Conservation (phyloP, 2,888 invertebrate genomes). For the Gibbula magus region DNA sequence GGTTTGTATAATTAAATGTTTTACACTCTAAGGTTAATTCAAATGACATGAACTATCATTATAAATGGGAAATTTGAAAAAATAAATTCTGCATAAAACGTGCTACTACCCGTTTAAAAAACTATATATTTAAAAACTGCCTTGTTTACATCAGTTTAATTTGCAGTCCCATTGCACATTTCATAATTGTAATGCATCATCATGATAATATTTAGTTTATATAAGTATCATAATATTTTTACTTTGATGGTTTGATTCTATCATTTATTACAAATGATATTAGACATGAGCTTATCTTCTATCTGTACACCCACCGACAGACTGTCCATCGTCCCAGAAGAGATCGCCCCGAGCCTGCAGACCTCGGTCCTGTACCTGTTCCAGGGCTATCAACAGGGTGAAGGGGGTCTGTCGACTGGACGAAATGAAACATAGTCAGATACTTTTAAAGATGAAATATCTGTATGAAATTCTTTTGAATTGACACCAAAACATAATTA, state of each 20-base stretch:
- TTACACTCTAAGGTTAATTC: no score
- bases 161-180: background rate
- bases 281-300: background rate
- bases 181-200: background rate
- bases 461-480: no score
- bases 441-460: no score
- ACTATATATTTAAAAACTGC: no score
- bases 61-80: no score
- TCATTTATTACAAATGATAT: background rate
- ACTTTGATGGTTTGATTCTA: background rate
- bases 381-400: slow-evolving; percentile 81
- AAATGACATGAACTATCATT: no score
- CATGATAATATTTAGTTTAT: background rate
- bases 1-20: no score
- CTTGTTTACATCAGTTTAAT: no score
- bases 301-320: slow-evolving; percentile 38
- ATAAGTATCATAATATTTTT: background rate
- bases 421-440: background rate
- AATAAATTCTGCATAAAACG: no score
- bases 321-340: slow-evolving; percentile 84
- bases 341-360: slow-evolving; percentile 79
- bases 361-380: slow-evolving; percentile 77
- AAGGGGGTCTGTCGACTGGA: slow-evolving; percentile 80
- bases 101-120: no score
- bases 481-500: no score